Percentiles rank a stretch among this genome's conserved stretches.
Evolutionary conservation across 2,888 invertebrate genomes (phyloP).

Genomic region (Hedychridium roseum): DNA sequence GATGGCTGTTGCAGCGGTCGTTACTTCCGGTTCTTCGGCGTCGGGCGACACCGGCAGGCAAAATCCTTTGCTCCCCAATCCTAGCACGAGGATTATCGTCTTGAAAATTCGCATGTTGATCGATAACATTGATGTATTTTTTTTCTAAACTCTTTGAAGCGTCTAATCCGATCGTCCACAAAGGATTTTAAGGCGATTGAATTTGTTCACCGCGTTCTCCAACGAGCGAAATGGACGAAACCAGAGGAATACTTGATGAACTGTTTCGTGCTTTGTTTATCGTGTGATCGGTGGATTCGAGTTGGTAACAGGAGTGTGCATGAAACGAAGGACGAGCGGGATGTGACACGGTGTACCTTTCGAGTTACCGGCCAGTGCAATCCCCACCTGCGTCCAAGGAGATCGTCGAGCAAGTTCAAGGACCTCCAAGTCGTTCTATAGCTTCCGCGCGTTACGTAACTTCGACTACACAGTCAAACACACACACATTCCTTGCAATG

Average conservation of each 20-base stretch:
- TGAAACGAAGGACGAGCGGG: slow-evolving; percentile 39
- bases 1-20: background rate
- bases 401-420: slow-evolving; percentile 47
- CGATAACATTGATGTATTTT: slow-evolving; percentile 29
- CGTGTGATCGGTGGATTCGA: too few relatives aligned
- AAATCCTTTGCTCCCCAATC: slow-evolving; percentile 10
- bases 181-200: background rate
- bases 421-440: slow-evolving; percentile 33
- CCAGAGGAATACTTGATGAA: too few relatives aligned
- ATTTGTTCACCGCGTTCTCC: too few relatives aligned
- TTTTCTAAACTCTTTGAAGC: background rate
- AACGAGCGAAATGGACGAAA: too few relatives aligned
- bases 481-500: too few relatives aligned
- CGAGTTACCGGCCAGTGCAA: slow-evolving; percentile 31
- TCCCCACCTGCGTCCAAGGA: slow-evolving; percentile 44
- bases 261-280: too few relatives aligned
- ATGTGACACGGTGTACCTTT: slow-evolving; percentile 28
- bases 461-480: too few relatives aligned
- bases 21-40: slow-evolving; percentile 6
- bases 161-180: background rate
- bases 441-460: background rate
- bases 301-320: too few relatives aligned
- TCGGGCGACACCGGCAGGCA: slow-evolving; percentile 23
- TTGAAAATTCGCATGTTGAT: slow-evolving; percentile 56
- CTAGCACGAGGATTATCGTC: slow-evolving; percentile 32